phyloP scores from a whole-genome alignment of 2,113 vertebrate species.

The Gopherus evgoodei region DNA sequence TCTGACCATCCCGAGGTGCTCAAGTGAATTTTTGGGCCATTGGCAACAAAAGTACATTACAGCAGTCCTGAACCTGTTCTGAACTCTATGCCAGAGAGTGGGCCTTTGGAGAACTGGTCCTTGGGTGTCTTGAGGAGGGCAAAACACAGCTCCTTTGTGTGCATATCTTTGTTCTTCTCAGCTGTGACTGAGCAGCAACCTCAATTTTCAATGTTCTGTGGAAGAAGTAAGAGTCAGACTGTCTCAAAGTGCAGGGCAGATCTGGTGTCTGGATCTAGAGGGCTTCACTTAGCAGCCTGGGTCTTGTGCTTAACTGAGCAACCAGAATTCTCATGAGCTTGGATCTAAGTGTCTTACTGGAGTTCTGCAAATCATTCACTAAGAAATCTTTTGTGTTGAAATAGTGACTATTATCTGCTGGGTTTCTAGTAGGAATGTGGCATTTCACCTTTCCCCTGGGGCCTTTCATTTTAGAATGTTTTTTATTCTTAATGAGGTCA shows the following conservation, averaged over 20 bases:
- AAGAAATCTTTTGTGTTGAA: conserved; percentile 12
- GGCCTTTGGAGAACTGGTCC: neutral
- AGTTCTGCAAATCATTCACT: neutral
- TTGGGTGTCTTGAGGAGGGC: neutral
- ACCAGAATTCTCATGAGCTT: neutral
- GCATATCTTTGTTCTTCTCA: neutral
- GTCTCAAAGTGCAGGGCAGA: neutral
- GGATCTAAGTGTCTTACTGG: neutral
- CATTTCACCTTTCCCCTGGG: conserved; percentile 21
- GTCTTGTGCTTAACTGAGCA: neutral
- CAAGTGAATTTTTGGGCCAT: conserved; percentile 27
- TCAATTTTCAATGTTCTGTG: neutral
- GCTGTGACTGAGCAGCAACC: neutral
- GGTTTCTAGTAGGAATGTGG: conserved; percentile 45
- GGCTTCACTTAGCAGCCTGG: neutral
- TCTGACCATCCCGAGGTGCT: neutral
- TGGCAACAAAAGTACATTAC: neutral
- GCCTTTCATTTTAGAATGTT: neutral
- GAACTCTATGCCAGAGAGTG: neutral
- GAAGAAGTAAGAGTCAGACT: accelerated
- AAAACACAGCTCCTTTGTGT: neutral
- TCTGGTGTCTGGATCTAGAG: neutral
- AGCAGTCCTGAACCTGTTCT: conserved; percentile 17
- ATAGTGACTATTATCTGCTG: conserved; percentile 45
- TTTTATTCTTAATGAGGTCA: neutral